Percentiles rank a stretch among this genome's conserved stretches.
These are phyloP conservation scores for Galerucella calmariensis DNA, from an alignment of 2,888 invertebrate species.

Conservation along the genomic window DNA sequence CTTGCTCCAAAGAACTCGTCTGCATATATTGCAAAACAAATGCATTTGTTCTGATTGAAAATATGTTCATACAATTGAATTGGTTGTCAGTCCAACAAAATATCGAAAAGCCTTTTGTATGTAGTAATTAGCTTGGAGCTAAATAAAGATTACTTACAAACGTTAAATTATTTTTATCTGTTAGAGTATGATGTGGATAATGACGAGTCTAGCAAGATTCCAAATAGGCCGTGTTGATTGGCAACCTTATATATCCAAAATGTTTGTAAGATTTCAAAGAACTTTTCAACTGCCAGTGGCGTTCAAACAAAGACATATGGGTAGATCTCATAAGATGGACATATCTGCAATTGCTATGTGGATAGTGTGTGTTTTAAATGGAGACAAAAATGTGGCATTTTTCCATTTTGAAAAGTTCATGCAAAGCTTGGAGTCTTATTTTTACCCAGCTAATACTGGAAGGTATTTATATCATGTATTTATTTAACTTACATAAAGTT, in stretches of 20 bases:
- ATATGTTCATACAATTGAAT: no score
- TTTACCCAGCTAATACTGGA: slow-evolving; percentile 90
- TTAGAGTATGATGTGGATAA: slow-evolving; percentile 78
- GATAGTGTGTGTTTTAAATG: slow-evolving; percentile 75
- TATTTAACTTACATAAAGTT: not conserved
- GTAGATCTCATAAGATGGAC: slow-evolving; percentile 67
- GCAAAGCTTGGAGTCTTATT: slow-evolving; percentile 85
- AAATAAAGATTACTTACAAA: no score
- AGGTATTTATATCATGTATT: slow-evolving; percentile 51
- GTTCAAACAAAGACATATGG: slow-evolving; percentile 74
- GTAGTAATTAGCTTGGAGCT: no score
- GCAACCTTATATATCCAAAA: slow-evolving; percentile 82
- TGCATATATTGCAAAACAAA: no score
- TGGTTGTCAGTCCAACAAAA: no score
- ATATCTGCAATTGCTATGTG: slow-evolving; percentile 69
- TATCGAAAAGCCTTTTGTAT: no score
- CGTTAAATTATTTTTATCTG: slow-evolving; percentile 54
- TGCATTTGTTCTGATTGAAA: no score
- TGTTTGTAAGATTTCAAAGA: slow-evolving; percentile 71
- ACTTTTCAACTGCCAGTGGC: slow-evolving; percentile 83
- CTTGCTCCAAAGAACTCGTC: no score
- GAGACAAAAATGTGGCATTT: slow-evolving; percentile 73
- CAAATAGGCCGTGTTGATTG: slow-evolving; percentile 89
- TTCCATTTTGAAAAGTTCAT: slow-evolving; percentile 83
- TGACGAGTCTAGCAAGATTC: slow-evolving; percentile 77